Conservation (phyloP, 2,888 invertebrate genomes). For the Agriopis aurantiaria region DNA sequence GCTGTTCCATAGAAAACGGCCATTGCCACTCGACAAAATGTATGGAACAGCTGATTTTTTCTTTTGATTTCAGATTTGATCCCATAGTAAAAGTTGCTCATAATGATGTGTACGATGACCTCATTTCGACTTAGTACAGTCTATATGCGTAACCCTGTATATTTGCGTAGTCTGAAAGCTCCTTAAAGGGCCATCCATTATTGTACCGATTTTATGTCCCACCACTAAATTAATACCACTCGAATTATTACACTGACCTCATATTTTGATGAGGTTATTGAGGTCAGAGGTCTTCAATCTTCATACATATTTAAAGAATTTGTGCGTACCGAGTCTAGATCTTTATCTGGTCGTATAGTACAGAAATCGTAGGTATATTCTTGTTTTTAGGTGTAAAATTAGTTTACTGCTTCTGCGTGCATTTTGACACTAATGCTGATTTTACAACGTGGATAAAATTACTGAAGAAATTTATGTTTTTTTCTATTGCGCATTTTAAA, state of each 20-base stretch:
- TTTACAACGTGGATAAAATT: slow-evolving; percentile 34
- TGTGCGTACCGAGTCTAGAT: slow-evolving; percentile 13
- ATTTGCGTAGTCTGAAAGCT: neutral
- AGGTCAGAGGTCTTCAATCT: slow-evolving; percentile 30
- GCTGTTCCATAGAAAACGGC: too few species aligned
- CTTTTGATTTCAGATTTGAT: too few species aligned
- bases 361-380: slow-evolving; percentile 15
- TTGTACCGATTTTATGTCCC: slow-evolving; percentile 27
- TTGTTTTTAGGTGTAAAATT: slow-evolving; percentile 28
- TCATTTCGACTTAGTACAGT: too few species aligned
- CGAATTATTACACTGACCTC: slow-evolving; percentile 34
- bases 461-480: slow-evolving; percentile 11
- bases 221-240: slow-evolving; percentile 31
- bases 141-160: too few species aligned
- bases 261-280: slow-evolving; percentile 25
- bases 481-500: slow-evolving; percentile 1
- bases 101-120: too few species aligned
- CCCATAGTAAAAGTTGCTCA: too few species aligned
- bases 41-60: too few species aligned
- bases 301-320: slow-evolving; percentile 32
- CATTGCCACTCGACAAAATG: too few species aligned
- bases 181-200: slow-evolving; percentile 18
- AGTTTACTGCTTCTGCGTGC: slow-evolving; percentile 27
- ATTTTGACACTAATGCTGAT: slow-evolving; percentile 24
- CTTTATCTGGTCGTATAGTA: slow-evolving; percentile 22